phyloP scores from a whole-genome alignment of 2,888 invertebrate species.

The Tetragonisca angustula region DNA sequence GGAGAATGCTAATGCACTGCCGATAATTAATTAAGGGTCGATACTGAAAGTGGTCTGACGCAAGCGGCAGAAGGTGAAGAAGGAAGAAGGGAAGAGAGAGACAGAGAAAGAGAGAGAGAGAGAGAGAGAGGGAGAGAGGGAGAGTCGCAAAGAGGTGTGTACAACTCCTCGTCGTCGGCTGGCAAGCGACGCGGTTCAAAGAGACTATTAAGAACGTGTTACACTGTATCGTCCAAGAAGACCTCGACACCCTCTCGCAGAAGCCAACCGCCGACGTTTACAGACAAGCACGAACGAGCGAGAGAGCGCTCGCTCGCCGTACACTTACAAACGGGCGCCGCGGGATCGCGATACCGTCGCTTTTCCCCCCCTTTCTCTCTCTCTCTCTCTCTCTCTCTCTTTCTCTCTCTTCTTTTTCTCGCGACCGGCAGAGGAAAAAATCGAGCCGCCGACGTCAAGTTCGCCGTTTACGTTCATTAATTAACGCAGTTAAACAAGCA shows the following conservation, averaged over 20 bases:
- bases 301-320: conserved; percentile 2
- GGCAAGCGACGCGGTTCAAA: conserved; percentile 71
- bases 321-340: conserved; percentile 31
- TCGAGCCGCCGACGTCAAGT: conserved; percentile 66
- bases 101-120: conserved; percentile 49
- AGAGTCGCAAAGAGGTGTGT: conserved; percentile 69
- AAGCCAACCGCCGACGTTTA: conserved; percentile 47
- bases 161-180: conserved; percentile 69
- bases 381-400: conserved; percentile 27
- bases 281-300: conserved; percentile 17
- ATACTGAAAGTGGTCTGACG: conserved; percentile 73
- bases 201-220: conserved; percentile 72
- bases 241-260: conserved; percentile 58
- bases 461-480: conserved; percentile 80
- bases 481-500: conserved; percentile 81
- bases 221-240: conserved; percentile 69
- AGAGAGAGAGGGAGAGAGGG: too few relatives aligned
- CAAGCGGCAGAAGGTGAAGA: conserved; percentile 67
- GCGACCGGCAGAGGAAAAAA: conserved; percentile 58
- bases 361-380: neutral
- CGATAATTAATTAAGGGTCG: conserved; percentile 78
- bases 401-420: conserved; percentile 28
- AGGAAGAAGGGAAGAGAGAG: conserved; percentile 65
- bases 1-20: conserved; percentile 65
- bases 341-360: conserved; percentile 33